Base-by-base conservation (phyloP, 2,797 vertebrate species). In the Natrix natrix region DNA sequence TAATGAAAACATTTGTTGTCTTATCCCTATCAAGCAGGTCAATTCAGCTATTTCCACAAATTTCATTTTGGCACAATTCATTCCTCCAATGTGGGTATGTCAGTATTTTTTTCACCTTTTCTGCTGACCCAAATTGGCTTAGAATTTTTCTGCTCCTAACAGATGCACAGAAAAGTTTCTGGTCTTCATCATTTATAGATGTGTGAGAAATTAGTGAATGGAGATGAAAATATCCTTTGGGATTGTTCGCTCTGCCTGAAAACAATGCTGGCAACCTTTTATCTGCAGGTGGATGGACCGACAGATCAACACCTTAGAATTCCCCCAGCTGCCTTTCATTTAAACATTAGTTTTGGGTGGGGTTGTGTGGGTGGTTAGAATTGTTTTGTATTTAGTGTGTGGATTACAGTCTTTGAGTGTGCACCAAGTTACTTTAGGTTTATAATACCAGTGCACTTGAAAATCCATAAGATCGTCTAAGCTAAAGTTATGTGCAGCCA, bases 251-350 rank as follows among this genome's bases (percentile, higher is more conserved):
- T 88, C 90, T 91, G 10, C 83, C 92, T 59, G 61, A 74, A 91
- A 86, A 92, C 90, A 88, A 48, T 92, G 54, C 74, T 94, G 90
- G 92, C 87, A 94, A 89, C 91, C 94, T 92, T n/a, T 95, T 92
- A 91, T 92, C 89, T 93, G 91, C 88, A 94, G 93, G 93, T 95
- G 94, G 95, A 83, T 94, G 93, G 95, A 63, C 90, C 94, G 56
- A 48, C 87, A 96, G 90, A 90, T 92, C 92, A 24, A 78, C n/a
- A 95, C 5, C 69, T 56, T 78, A 17, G 88, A n/a, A n/a, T 95
- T n/a, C 89, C 32, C 90, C 88, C 90, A 95, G 89, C 86, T 92
- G 91, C 90, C 87, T 90, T 87, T 0, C 61, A 0, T 92, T 93
- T 90, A 24, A 16, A 16, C 61, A 90, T 57, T 14, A 91, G 59